These are phyloP conservation scores for Lathamus discolor DNA, from an alignment of 2,113 vertebrate genomes.

Conservation along the genomic window DNA sequence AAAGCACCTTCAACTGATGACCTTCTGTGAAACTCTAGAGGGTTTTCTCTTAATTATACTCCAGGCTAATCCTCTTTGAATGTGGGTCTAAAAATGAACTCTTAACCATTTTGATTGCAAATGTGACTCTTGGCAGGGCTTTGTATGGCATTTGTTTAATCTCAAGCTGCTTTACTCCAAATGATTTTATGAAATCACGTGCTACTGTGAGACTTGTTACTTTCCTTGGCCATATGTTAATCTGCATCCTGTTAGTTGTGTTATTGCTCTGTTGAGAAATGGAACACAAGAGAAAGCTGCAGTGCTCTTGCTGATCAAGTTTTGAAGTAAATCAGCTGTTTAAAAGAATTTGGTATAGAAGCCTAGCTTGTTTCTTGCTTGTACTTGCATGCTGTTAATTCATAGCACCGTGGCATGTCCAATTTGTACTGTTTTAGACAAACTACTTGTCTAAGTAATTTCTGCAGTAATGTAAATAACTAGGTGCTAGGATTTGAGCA, in stretches of 20 bases:
- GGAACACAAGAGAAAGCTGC: not conserved
- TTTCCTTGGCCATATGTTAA: not conserved
- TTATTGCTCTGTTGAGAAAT: not conserved
- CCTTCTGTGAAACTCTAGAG: not conserved
- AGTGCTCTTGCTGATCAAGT: not conserved
- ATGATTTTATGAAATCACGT: not conserved
- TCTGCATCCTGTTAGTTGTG: not conserved
- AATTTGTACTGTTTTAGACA: not conserved
- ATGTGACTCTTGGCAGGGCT: not conserved
- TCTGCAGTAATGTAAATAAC: not conserved
- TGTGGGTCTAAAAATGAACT: not conserved
- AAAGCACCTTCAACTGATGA: not conserved
- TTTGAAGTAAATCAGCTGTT: not conserved
- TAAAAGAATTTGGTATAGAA: not conserved
- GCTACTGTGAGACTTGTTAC: rapidly evolving
- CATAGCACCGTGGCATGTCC: rapidly evolving
- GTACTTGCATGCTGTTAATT: not conserved
- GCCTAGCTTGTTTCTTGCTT: not conserved
- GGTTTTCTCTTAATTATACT: not conserved
- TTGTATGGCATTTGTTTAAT: not conserved
- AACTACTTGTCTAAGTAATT: not conserved
- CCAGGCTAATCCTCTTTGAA: conserved; percentile 2
- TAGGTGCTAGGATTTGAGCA: not conserved
- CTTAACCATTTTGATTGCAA: not conserved
- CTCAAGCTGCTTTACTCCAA: not conserved